phyloP scores from a whole-genome alignment of 1,140 invertebrate genomes.

The Amphibalanus amphitrite region DNA sequence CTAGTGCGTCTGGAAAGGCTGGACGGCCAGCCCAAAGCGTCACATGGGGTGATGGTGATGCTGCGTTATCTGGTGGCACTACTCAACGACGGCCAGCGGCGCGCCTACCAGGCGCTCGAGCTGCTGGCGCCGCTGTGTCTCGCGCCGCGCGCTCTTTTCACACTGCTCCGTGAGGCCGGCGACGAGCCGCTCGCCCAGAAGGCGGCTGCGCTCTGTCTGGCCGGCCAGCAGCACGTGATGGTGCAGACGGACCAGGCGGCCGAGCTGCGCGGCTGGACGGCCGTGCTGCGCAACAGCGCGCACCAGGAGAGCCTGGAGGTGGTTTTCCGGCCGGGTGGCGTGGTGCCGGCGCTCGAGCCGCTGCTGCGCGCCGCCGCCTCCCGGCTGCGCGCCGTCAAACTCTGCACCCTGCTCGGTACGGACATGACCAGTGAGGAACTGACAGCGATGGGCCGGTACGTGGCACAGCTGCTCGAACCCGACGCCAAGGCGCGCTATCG shows the following conservation, averaged over 20 bases:
- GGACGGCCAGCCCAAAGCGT: background rate
- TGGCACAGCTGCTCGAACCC: slow-evolving; percentile 25
- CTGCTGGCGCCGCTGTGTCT: slow-evolving; percentile 32
- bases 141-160: slow-evolving; percentile 30
- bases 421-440: slow-evolving; percentile 30
- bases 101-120: slow-evolving; percentile 30
- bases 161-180: slow-evolving; percentile 21
- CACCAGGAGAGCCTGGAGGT: slow-evolving; percentile 32
- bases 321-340: slow-evolving; percentile 30
- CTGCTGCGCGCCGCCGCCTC: background rate
- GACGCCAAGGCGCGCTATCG: slow-evolving; percentile 18
- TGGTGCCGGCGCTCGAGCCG: slow-evolving; percentile 23
- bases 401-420: slow-evolving; percentile 31
- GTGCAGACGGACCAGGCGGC: slow-evolving; percentile 28
- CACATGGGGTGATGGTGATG: slow-evolving; percentile 16
- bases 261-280: slow-evolving; percentile 32
- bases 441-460: slow-evolving; percentile 27
- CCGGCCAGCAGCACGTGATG: slow-evolving; percentile 23
- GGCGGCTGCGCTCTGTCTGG: slow-evolving; percentile 31
- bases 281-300: slow-evolving; percentile 27
- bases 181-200: slow-evolving; percentile 15
- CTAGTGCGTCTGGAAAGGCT: background rate
- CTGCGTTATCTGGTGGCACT: slow-evolving; percentile 32
- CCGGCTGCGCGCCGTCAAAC: slow-evolving; percentile 28
- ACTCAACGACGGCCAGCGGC: slow-evolving; percentile 24